Conservation (phyloP, 2,113 vertebrate species). For the Heptranchias perlo region DNA sequence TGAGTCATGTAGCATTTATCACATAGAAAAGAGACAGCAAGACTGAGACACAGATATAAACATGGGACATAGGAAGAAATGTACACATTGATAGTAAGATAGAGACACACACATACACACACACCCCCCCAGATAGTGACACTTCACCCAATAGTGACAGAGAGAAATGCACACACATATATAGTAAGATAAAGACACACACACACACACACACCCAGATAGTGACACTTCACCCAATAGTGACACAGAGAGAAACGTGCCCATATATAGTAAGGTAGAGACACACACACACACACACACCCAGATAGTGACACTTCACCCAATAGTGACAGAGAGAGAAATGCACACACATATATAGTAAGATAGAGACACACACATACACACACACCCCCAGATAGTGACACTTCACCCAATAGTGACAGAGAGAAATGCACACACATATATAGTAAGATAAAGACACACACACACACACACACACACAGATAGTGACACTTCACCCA, state of each 20-base stretch:
- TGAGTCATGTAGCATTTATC: neutral
- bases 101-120: neutral
- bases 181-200: neutral
- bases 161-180: neutral
- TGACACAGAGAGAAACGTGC: neutral
- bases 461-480: neutral
- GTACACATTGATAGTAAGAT: neutral
- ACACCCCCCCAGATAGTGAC: no score
- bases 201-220: neutral
- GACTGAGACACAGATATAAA: neutral
- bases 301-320: neutral
- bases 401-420: no score
- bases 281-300: neutral
- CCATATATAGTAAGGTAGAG: neutral
- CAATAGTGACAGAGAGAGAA: neutral
- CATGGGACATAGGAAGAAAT: neutral
- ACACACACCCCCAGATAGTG: no score
- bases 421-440: neutral
- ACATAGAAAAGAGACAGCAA: neutral
- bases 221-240: no score
- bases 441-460: neutral
- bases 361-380: neutral
- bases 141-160: no score
- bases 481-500: no score
- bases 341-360: neutral